Evolutionary conservation across 2,888 invertebrate genomes (phyloP), one percentile per base, ranked within the genome.

Genomic region (Drosophila neotestacea): DNA sequence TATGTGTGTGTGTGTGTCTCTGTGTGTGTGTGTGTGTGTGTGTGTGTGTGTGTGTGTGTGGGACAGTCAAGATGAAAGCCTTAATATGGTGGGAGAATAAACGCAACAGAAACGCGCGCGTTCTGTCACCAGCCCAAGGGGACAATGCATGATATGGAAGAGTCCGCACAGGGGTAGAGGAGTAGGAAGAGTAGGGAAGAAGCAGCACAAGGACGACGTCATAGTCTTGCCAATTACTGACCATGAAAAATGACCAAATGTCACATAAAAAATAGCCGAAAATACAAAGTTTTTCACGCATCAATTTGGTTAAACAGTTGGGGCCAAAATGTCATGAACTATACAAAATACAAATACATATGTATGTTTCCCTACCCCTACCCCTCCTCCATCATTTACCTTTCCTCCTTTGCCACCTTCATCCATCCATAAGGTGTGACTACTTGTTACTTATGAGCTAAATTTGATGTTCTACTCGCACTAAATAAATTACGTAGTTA

Each of bases 71-170:
- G 75, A 68, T 68, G 79, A 74, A 76, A 60, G 48, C 79, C 70
- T 52, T 42, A 41, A 38, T 22, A 34, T 54, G 60, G 64, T 69
- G 34, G 22, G 64, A 60, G 75, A 48, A 54, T 56, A 61, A 61
- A 59, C 44, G 39, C 58, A 48, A 46, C 48, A 66, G 67, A 41
- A 28, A 41, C 34, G 55, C 61, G 46, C 68, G 80, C 63, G 63
- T 71, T 79, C 76, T 79, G 80, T 77, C 80, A 80, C 58, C 77
- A 77, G 80, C 80, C 80, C 77, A 71, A 66, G 72, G 77, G 80
- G 72, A 77, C 70, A 70, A 79, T 79, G 79, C 76, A 67, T 48
- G 42, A 58, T 64, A 56, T 32, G 41, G 30, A 34, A 11, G 7
- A 44, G 41, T 11, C 4, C 13, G 7, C 4, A 22, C 0, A 36